Base-by-base conservation (phyloP, 1,140 invertebrate genomes). In the Drosophila tsacasi region DNA sequence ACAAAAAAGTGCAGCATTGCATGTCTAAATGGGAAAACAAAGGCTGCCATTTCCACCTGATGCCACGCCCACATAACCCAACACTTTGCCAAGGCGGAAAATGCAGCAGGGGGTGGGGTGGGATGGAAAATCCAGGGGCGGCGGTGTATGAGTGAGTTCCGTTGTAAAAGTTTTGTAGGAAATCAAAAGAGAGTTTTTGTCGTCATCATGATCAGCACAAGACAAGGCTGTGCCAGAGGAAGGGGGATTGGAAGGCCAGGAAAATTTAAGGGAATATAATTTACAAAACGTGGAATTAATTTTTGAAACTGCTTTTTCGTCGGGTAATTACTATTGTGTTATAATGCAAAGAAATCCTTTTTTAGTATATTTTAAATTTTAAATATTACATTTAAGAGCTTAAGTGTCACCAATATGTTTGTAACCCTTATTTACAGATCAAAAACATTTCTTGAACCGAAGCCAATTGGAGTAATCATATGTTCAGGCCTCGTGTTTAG, bases 11-110 rank as follows among this genome's bases (percentile, higher is more conserved):
- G 54, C 52, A 60, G 68, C 40, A 73, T 78, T 78, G 75, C 75
- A 77, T 74, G 71, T 74, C 68, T 52, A 74, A 74, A 73, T 74
- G 71, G 68, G 49, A 73, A 74, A 74, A 74, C 71, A 74, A 74
- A 73, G 69, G 68, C 71, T 50, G 46, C 69, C 68, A 73, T 73
- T 74, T 74, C 71, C 71, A 74, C 71, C 71, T 74, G 71, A 61
- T 73, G 71, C 71, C 71, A 74, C 71, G 68, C 71, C 68, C 55
- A 57, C 44, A 73, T 32, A 35, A 17, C 67, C 44, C 42, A 73
- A 47, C 68, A 69, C 66, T 68, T 57, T 54, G 37, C 37, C 27
- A 68, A 66, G 46, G 63, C 46, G 35, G 44, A 23, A 19, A 47
- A 23, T 15, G 17, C 44, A 25, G 23, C 9, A 32, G 40, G 9